Evolutionary conservation across 2,113 vertebrate genomes (phyloP).

Genomic region (Caranx ignobilis): DNA sequence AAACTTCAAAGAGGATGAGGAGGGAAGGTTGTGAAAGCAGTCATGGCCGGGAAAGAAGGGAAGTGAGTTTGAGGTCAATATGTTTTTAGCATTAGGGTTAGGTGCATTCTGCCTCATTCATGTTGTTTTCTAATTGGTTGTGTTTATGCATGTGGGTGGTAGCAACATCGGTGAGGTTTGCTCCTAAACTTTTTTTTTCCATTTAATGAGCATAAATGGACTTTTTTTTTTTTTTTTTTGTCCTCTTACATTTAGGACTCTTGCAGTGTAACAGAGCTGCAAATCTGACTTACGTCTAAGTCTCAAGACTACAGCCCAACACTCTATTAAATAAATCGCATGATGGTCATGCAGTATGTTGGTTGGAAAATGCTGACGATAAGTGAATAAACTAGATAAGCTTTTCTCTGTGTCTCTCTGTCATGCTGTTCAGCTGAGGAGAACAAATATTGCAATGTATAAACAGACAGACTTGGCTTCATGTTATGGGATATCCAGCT

Average conservation of each 20-base stretch:
- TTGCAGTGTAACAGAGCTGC: background rate
- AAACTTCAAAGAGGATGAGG: too few relatives aligned
- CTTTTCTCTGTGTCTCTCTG: slow-evolving; percentile 57
- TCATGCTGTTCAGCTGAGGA: slow-evolving; percentile 53
- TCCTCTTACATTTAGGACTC: background rate
- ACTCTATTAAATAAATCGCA: slow-evolving; percentile 46
- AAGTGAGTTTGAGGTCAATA: too few relatives aligned
- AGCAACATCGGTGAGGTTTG: too few relatives aligned
- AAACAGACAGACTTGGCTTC: slow-evolving; percentile 76
- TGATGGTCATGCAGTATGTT: slow-evolving; percentile 43
- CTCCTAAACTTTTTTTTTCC: too few relatives aligned
- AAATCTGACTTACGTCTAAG: background rate
- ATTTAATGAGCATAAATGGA: too few relatives aligned
- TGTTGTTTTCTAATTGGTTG: too few relatives aligned
- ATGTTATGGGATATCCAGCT: slow-evolving; percentile 63
- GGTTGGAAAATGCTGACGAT: slow-evolving; percentile 38
- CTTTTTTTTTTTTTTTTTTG: background rate
- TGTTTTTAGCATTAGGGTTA: too few relatives aligned
- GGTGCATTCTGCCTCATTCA: too few relatives aligned
- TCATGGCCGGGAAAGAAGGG: too few relatives aligned
- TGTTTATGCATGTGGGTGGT: too few relatives aligned
- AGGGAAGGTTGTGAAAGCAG: too few relatives aligned
- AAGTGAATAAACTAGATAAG: slow-evolving; percentile 61
- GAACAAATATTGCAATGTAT: slow-evolving; percentile 67
- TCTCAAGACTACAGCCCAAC: slow-evolving; percentile 14